Evolutionary conservation across 2,113 vertebrate genomes (phyloP).

Genomic region (Gasterosteus nipponicus): DNA sequence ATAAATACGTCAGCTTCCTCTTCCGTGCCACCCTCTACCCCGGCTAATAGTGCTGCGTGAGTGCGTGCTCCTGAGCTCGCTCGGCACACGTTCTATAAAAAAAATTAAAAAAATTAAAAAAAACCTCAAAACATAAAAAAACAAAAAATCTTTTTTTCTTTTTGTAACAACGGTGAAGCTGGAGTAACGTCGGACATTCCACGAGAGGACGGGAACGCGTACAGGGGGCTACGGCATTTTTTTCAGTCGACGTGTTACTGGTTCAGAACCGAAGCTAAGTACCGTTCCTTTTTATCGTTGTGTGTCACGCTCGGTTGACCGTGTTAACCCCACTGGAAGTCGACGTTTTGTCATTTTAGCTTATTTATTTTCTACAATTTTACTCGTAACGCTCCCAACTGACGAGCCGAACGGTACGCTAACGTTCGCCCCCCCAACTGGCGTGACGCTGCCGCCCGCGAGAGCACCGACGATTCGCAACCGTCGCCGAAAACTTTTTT

Average conservation of each 20-base stretch:
- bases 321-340: constrained; percentile 35
- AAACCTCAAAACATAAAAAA: constrained; percentile 76
- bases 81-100: constrained; percentile 82
- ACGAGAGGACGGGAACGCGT: constrained; percentile 68
- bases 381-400: constrained; percentile 13
- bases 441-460: constrained; percentile 40
- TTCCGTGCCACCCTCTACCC: constrained; percentile 64
- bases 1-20: constrained; percentile 51
- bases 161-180: constrained; percentile 78
- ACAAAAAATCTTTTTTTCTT: constrained; percentile 74
- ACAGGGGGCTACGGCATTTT: constrained; percentile 41
- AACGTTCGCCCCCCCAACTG: constrained; percentile 23
- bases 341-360: constrained; percentile 27
- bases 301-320: constrained; percentile 20
- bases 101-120: constrained; percentile 78
- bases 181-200: constrained; percentile 62
- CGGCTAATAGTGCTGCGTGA: constrained; percentile 80
- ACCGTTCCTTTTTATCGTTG: constrained; percentile 23
- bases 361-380: constrained; percentile 13
- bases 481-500: constrained; percentile 35
- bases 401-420: constrained; percentile 33
- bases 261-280: constrained; percentile 49
- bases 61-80: constrained; percentile 81
- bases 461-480: not conserved
- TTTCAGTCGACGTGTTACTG: constrained; percentile 60